These are phyloP conservation scores for Acrocyrtus sp. DNA, from an alignment of 2,888 invertebrate species.

Conservation along the genomic window DNA sequence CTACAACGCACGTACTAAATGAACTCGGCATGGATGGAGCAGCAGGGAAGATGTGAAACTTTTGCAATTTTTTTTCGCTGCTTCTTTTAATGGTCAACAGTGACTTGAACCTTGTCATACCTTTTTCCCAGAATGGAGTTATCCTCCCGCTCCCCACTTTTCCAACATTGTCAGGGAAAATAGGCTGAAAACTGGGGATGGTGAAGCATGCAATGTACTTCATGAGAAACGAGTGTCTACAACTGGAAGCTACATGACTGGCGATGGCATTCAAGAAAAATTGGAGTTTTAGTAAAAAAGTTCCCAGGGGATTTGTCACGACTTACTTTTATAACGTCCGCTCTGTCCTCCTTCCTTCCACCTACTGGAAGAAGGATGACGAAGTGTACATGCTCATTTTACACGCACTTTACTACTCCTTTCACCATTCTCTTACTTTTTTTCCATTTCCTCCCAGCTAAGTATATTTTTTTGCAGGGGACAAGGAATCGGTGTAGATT, in stretches of 20 bases:
- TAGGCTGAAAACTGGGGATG: not conserved
- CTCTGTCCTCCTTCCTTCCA: too few relatives aligned
- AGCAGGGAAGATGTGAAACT: too few relatives aligned
- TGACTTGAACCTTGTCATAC: not conserved
- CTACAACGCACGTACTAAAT: too few relatives aligned
- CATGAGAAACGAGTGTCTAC: too few relatives aligned
- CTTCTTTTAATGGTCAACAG: constrained; percentile 15
- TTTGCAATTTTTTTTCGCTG: constrained; percentile 23
- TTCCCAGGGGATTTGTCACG: constrained; percentile 43
- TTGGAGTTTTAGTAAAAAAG: constrained; percentile 31
- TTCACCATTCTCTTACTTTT: not conserved
- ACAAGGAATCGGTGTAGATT: not conserved
- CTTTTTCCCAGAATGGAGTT: too few relatives aligned
- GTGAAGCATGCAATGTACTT: too few relatives aligned
- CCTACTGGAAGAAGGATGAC: not conserved
- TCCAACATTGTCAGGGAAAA: too few relatives aligned
- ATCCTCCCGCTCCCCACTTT: not conserved
- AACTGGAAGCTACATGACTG: not conserved
- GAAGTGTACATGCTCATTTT: not conserved
- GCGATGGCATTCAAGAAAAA: constrained; percentile 32
- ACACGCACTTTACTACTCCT: constrained; percentile 2
- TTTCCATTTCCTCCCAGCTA: not conserved
- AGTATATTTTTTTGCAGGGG: not conserved
- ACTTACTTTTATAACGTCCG: too few relatives aligned
- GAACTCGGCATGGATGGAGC: too few relatives aligned